Percentiles rank a stretch among this genome's conserved stretches.
Conservation (phyloP, 2,888 invertebrate species). For the Chouioia cunea region DNA sequence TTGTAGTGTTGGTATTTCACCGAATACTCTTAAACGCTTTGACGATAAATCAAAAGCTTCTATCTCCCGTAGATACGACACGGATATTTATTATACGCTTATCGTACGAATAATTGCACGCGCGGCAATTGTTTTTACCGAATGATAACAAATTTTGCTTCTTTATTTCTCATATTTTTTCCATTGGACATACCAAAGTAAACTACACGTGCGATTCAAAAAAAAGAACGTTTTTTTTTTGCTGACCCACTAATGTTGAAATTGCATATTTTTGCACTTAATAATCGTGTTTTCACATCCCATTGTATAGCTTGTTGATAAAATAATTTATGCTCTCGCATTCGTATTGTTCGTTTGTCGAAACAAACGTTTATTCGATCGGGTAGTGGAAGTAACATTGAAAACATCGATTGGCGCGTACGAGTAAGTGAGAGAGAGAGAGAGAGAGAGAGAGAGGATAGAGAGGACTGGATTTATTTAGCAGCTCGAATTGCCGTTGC, state of each 20-base stretch:
- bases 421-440: no score
- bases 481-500: slow-evolving; percentile 5
- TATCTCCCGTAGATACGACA: slow-evolving; percentile 13
- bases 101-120: slow-evolving; percentile 10
- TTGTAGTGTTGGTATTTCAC: no score
- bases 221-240: slow-evolving; percentile 3
- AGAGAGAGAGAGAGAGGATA: no score
- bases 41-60: neutral
- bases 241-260: neutral
- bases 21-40: no score
- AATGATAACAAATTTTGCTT: neutral
- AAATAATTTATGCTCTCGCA: no score
- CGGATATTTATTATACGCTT: slow-evolving; percentile 7
- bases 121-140: no score
- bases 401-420: slow-evolving; percentile 4
- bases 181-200: neutral
- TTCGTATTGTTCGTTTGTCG: no score
- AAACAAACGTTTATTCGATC: slow-evolving; percentile 16
- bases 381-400: slow-evolving; percentile 7
- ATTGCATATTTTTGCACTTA: no score
- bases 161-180: neutral
- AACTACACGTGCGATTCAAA: no score
- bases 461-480: no score
- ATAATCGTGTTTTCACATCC: no score
- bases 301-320: no score